Evolutionary conservation across 2,113 vertebrate genomes (phyloP).

Genomic region (Chaetops frenatus): DNA sequence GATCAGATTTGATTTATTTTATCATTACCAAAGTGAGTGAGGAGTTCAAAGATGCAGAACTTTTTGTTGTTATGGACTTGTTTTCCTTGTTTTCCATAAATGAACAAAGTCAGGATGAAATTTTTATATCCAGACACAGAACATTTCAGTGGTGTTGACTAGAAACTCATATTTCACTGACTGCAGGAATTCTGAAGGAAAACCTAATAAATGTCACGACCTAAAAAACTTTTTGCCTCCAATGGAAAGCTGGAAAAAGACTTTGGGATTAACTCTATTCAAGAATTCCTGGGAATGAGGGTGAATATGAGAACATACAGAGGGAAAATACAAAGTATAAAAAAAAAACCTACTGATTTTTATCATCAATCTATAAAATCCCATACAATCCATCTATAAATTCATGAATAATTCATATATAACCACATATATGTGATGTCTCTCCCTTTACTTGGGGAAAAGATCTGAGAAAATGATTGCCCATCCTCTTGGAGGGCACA

Average conservation of each 20-base stretch:
- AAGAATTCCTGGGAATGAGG: neutral
- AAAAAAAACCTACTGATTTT: neutral
- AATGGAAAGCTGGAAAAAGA: neutral
- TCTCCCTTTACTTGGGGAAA: neutral
- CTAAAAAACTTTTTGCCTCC: neutral
- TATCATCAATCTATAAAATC: neutral
- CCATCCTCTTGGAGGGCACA: neutral
- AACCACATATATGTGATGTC: neutral
- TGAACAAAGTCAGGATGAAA: neutral
- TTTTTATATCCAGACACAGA: neutral
- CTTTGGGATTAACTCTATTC: neutral
- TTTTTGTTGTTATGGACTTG: neutral
- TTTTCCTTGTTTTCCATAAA: neutral
- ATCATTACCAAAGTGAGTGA: neutral
- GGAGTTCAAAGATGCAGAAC: neutral
- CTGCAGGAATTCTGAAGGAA: neutral
- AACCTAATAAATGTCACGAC: neutral
- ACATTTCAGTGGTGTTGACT: neutral
- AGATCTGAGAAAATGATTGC: neutral
- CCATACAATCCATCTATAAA: neutral
- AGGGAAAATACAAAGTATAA: neutral
- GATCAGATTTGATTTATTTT: conserved; percentile 25
- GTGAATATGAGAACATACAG: neutral
- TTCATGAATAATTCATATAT: neutral
- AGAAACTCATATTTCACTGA: neutral